Percentiles rank a stretch among this genome's conserved stretches.
phyloP scores from a whole-genome alignment of 2,113 vertebrate species.

The Recurvirostra avosetta region DNA sequence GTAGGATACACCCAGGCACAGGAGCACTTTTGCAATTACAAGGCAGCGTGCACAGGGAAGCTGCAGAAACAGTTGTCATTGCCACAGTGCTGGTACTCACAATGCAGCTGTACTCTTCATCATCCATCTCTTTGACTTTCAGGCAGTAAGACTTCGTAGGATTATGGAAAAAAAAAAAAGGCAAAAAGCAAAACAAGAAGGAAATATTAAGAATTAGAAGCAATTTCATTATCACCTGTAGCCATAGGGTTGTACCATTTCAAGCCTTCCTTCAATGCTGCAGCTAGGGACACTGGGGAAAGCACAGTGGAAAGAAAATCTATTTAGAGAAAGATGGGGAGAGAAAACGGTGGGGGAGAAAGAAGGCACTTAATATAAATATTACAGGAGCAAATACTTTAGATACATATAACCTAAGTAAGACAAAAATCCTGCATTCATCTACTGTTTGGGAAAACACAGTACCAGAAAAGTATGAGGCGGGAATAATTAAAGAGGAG shows the following conservation, averaged over 20 bases:
- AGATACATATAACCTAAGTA: neutral
- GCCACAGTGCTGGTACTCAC: conserved; percentile 76
- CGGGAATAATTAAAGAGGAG: neutral
- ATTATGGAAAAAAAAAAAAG: neutral
- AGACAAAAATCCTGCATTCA: neutral
- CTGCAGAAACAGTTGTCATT: neutral
- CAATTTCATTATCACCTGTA: neutral
- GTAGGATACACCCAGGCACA: neutral
- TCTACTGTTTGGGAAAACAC: neutral
- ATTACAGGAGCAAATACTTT: neutral
- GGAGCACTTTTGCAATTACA: neutral
- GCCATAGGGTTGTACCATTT: neutral
- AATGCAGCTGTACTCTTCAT: conserved; percentile 97
- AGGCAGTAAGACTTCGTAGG: conserved; percentile 90
- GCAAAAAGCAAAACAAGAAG: neutral
- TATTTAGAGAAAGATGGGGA: neutral
- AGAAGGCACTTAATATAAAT: neutral
- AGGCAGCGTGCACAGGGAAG: neutral
- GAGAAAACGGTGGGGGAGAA: neutral
- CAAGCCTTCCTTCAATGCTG: neutral
- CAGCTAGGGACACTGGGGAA: neutral
- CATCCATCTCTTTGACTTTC: conserved; percentile 99
- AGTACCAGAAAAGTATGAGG: neutral
- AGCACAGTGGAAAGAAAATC: neutral
- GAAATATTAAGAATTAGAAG: neutral